Percentiles rank a stretch among this genome's conserved stretches.
phyloP scores from a whole-genome alignment of 2,113 vertebrate species.

The Cephalophus harveyi region DNA sequence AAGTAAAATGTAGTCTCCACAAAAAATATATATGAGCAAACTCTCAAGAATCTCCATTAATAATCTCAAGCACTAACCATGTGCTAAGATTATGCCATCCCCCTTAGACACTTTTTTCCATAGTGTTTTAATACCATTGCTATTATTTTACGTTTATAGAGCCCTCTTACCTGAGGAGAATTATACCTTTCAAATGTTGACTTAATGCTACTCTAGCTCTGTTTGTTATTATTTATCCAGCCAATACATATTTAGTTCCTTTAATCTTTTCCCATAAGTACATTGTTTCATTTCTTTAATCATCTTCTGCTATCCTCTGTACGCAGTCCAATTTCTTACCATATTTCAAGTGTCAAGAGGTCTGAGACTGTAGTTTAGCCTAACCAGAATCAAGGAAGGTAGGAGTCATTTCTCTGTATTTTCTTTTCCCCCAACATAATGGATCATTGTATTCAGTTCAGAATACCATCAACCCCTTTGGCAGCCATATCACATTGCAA shows the following conservation, averaged over 20 bases:
- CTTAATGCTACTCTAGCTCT: background rate
- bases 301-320: background rate
- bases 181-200: background rate
- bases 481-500: conserved; percentile 13
- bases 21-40: conserved; percentile 23
- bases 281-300: conserved; percentile 19
- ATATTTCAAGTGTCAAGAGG: background rate
- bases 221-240: conserved; percentile 4
- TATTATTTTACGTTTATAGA: conserved; percentile 19
- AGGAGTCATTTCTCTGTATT: conserved; percentile 31
- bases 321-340: conserved; percentile 6
- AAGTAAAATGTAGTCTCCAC: background rate
- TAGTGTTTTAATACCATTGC: background rate
- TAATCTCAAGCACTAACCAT: background rate
- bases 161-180: conserved; percentile 13
- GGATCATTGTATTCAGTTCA: conserved; percentile 24
- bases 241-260: background rate
- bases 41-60: background rate
- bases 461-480: conserved; percentile 10
- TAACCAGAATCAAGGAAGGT: background rate
- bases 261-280: conserved; percentile 31
- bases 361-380: background rate
- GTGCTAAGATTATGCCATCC: too few relatives aligned
- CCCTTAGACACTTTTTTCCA: background rate
- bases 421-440: conserved; percentile 8